Conservation (phyloP, 2,113 vertebrate species). For the Andinoacara biseriatus region DNA sequence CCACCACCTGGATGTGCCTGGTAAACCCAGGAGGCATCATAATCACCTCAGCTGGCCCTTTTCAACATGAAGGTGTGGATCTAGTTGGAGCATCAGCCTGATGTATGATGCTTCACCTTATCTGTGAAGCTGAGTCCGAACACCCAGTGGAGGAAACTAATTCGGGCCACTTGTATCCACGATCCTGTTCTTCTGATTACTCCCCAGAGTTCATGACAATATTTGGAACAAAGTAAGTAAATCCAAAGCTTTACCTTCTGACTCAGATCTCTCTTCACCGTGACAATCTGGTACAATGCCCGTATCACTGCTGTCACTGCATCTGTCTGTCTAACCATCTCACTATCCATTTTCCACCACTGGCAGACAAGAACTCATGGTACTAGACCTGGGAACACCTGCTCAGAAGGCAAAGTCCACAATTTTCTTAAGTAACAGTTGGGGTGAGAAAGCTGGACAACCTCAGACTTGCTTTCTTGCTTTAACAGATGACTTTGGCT, state of each 20-base stretch:
- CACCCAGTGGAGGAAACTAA: background rate
- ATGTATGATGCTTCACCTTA: background rate
- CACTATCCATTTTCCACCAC: background rate
- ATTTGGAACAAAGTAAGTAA: too few relatives aligned
- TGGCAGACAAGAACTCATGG: background rate
- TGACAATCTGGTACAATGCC: background rate
- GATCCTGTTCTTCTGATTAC: background rate
- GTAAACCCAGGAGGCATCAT: background rate
- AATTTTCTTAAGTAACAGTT: too few relatives aligned
- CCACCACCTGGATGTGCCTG: background rate
- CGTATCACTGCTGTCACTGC: background rate
- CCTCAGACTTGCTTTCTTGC: too few relatives aligned
- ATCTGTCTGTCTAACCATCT: background rate
- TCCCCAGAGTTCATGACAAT: background rate
- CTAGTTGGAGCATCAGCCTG: background rate
- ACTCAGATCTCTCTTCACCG: too few relatives aligned
- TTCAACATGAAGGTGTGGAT: background rate
- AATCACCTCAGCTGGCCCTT: background rate
- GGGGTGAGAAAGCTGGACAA: background rate
- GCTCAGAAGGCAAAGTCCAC: too few relatives aligned
- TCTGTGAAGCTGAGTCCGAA: background rate
- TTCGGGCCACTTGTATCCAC: background rate
- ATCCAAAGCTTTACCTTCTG: too few relatives aligned
- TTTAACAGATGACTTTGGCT: background rate
- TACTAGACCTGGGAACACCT: background rate